Conservation (phyloP, 2,888 invertebrate species). For the Agonopterix heracliana region DNA sequence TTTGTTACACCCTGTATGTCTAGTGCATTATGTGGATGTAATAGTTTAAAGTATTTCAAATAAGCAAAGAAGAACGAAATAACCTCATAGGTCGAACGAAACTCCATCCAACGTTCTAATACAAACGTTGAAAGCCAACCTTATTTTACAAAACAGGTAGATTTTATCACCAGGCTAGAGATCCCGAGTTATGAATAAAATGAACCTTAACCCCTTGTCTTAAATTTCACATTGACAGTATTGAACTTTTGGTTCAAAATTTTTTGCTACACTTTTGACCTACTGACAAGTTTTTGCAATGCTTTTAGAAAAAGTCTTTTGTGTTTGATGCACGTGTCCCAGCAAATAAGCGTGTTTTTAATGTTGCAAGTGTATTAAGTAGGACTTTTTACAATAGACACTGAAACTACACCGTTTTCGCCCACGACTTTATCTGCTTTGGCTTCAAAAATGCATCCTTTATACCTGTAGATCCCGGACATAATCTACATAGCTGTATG, state of each 20-base stretch:
- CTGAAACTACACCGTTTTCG: too few species aligned
- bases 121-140: constrained; percentile 20
- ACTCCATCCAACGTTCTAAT: too few species aligned
- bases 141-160: constrained; percentile 47
- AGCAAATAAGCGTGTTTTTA: constrained; percentile 19
- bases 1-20: too few species aligned
- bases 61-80: too few species aligned
- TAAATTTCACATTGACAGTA: constrained; percentile 7
- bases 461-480: too few species aligned
- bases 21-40: too few species aligned
- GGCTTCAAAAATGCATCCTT: too few species aligned
- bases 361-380: constrained; percentile 19
- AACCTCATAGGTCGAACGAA: too few species aligned
- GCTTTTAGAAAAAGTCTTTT: constrained; percentile 23
- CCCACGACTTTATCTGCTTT: too few species aligned
- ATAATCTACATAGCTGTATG: too few species aligned
- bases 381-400: not conserved
- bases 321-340: constrained; percentile 36
- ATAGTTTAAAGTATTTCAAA: too few species aligned
- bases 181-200: constrained; percentile 7
- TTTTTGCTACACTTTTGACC: constrained; percentile 30
- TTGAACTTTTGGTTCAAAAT: constrained; percentile 4
- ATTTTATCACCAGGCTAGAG: constrained; percentile 9
- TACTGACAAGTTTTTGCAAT: constrained; percentile 25
- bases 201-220: not conserved